Evolutionary conservation across 1,140 invertebrate species (phyloP), one percentile per base, ranked within the genome.

Genomic region (Drosophila littoralis): DNA sequence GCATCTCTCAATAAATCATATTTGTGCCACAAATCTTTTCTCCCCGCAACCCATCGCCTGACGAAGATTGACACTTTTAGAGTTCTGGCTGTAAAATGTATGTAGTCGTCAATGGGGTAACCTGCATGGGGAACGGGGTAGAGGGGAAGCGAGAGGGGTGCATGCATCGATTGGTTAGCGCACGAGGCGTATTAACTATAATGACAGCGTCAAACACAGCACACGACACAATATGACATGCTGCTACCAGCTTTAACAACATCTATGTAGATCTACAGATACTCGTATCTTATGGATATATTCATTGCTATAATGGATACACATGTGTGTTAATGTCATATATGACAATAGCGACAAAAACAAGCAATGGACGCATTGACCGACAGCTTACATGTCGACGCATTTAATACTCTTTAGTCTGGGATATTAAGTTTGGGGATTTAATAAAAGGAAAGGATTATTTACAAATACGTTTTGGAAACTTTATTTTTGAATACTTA

Each of bases 1-100:
- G 66, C 73, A 88, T 88, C 83, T 74, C 59, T 45, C 65, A 81
- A 83, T 88, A 88, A 88, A 88, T 88, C 83, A 89, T 75, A 80
- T 76, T 79, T 63, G 9, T 59, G 57, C 42, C n/a, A 48, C 45
- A 48, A 36, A 54, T 61, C 50, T 61, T 60, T 66, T 68, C 59
- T 46, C 42, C 22, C 22, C 42, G 12, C 10, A n/a, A 13, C 22
- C 6, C 43, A 9, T 35, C n/a, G 40, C 33, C 43, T 57, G 65
- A 68, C 40, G 32, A 9, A 63, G 71, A 61, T 74, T 74, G 71
- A 74, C 71, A 74, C 58, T 61, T 74, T 63, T 52, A n/a, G 32
- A 33, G 50, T 59, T 59, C 22, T 52, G 63, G 35, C 46, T 40
- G 38, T 12, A 28, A 4, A 28, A 28, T 28, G 22, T 28, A 4